phyloP scores from a whole-genome alignment of 2,797 vertebrate genomes.

The Lagorchestes hirsutus region DNA sequence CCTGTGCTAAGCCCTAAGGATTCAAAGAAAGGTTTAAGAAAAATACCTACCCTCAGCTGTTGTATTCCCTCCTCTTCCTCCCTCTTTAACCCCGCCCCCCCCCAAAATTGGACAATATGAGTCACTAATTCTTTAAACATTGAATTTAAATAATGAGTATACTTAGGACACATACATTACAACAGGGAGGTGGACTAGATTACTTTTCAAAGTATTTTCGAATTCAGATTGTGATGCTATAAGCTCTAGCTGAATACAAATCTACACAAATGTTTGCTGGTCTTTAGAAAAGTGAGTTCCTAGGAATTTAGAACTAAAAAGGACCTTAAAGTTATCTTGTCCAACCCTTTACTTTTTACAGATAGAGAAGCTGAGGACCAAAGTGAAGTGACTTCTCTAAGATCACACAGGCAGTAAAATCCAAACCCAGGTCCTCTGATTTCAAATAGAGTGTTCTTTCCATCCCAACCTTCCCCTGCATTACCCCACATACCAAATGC shows the following conservation, averaged over 20 bases:
- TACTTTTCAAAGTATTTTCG: conserved; percentile 23
- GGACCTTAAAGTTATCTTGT: not conserved
- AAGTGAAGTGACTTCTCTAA: not conserved
- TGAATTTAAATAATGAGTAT: not conserved
- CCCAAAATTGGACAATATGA: not conserved
- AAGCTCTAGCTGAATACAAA: not conserved
- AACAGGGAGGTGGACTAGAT: not conserved
- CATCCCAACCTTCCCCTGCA: not conserved
- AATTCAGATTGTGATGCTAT: conserved; percentile 38
- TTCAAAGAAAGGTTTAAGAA: not conserved
- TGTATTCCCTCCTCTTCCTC: not conserved
- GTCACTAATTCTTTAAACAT: not conserved
- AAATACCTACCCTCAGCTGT: not conserved
- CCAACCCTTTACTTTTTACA: not conserved
- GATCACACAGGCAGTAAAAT: not conserved
- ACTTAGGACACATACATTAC: not conserved
- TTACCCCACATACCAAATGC: not conserved
- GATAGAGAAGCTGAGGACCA: not conserved
- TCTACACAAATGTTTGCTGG: not conserved
- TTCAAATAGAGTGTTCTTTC: not conserved
- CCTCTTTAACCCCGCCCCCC: accelerated
- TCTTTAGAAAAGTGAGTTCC: not conserved
- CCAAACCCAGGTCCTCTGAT: not conserved
- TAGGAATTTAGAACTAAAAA: not conserved
- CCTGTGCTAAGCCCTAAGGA: not conserved